Base-by-base conservation (phyloP, 2,113 vertebrate species). In the Hiodon alosoides region DNA sequence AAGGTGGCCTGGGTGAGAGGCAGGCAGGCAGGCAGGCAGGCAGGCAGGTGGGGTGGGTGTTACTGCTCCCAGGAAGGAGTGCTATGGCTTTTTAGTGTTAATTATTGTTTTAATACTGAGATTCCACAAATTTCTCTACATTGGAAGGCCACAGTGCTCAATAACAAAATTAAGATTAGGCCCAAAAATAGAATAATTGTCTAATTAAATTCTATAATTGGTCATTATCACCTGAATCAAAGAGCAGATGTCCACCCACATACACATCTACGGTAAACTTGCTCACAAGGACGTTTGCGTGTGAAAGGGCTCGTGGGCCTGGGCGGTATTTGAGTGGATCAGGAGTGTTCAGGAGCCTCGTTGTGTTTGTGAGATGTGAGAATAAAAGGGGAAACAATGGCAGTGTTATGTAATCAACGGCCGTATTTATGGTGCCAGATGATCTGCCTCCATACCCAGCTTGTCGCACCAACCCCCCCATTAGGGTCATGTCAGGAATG, bases 401-500 rank as follows among this genome's bases (percentile, higher is more conserved):
- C 58, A 11, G 58, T 59, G 58, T 59, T 59, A 14, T 59, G 9
- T 59, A 59, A 6, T 59, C 14, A 14, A 59, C 9, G 14, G 58
- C 58, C 7, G 58, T 14, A 11, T 59, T 9, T 14, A 59, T 14
- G 58, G 31, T 59, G 9, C 58, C 58, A 11, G 58, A 59, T 59
- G 9, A 59, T 59, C 58, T 53, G 55, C 51, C 67, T 71, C 82
- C 80, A 31, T 31, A 31, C 31, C 31, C 31, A 0, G 31, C 31
- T 2, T 31, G 31, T 31, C 31, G 31, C 31, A 31, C 31, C 31
- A 0, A 31, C 83, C 85, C 80, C 88, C 78, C 85, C 84, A 85
- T 80, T 85, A 7, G 70, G 83, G 61, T 76, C 77, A 79, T 62
- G 82, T 77, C 77, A n/a, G 87, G 89, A 91, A 92, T 91, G 84